A percentile compares a stretch with the other conserved stretches of the same genome.
These are phyloP conservation scores for Phyto melanocephala DNA, from an alignment of 2,888 invertebrate species.

Conservation along the genomic window DNA sequence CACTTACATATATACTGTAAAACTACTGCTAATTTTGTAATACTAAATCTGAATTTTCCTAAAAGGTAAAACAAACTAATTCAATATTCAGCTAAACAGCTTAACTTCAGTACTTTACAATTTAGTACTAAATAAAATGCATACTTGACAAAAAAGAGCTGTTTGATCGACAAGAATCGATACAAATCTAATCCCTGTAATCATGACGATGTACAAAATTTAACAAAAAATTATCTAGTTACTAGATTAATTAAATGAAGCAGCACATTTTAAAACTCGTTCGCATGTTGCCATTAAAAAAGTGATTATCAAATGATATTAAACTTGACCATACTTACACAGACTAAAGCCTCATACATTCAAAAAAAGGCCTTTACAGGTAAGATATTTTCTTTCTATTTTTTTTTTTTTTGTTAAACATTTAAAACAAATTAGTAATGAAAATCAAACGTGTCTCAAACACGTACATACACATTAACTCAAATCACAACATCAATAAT, in stretches of 20 bases:
- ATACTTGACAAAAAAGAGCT: no score
- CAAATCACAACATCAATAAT: conserved; percentile 42
- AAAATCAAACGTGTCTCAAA: conserved; percentile 26
- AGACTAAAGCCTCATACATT: background rate
- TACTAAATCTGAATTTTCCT: no score
- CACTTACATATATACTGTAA: no score
- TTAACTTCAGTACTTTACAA: no score
- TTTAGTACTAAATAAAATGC: no score
- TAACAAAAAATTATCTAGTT: conserved; percentile 10
- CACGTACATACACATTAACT: conserved; percentile 38
- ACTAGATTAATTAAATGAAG: conserved; percentile 32
- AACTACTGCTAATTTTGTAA: no score
- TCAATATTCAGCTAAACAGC: no score
- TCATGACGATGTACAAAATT: conserved; percentile 5
- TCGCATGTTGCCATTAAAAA: conserved; percentile 17
- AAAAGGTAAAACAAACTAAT: no score
- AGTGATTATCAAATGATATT: conserved; percentile 30
- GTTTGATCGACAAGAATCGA: no score
- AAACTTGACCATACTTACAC: conserved; percentile 44
- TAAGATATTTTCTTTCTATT: background rate
- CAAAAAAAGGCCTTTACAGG: conserved; percentile 2
- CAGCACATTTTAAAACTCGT: background rate
- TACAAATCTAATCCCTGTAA: background rate
- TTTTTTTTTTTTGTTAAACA: background rate
- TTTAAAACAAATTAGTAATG: background rate